Evolutionary conservation across 2,888 invertebrate species (phyloP).

Genomic region (Drosophila basisetae): DNA sequence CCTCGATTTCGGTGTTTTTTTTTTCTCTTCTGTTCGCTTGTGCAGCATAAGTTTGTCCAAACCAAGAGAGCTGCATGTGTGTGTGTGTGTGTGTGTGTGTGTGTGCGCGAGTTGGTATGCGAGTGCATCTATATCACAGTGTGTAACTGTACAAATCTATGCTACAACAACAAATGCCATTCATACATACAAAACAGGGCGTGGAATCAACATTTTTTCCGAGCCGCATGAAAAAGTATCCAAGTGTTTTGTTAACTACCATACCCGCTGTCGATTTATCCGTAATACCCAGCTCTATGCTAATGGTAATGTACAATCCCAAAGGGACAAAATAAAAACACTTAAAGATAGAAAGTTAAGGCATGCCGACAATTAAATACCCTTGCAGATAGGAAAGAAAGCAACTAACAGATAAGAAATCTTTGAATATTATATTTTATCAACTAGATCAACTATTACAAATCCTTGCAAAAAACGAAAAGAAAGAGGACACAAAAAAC

Average conservation of each 20-base stretch:
- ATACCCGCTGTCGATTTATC: slow-evolving; percentile 85
- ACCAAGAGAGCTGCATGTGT: slow-evolving; percentile 32
- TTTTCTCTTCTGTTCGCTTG: slow-evolving; percentile 28
- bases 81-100: slow-evolving; percentile 14
- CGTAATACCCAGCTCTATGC: slow-evolving; percentile 84
- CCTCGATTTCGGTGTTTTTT: slow-evolving; percentile 50
- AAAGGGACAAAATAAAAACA: slow-evolving; percentile 38
- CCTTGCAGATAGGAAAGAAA: slow-evolving; percentile 21
- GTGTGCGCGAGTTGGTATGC: slow-evolving; percentile 29
- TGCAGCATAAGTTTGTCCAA: slow-evolving; percentile 67
- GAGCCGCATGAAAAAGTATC: slow-evolving; percentile 85
- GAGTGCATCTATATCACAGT: slow-evolving; percentile 59
- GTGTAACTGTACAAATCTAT: slow-evolving; percentile 43
- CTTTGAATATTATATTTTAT: background rate
- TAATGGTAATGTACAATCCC: slow-evolving; percentile 84
- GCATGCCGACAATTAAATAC: slow-evolving; percentile 25
- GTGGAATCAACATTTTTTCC: slow-evolving; percentile 85
- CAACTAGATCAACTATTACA: background rate
- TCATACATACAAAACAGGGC: slow-evolving; percentile 80
- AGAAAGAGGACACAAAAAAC: background rate
- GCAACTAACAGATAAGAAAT: background rate
- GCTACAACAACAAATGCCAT: slow-evolving; percentile 60
- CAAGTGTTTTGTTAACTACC: slow-evolving; percentile 85
- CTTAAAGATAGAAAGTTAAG: slow-evolving; percentile 6
- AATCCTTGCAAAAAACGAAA: background rate